These are phyloP conservation scores for Syritta pipiens DNA, from an alignment of 2,888 invertebrate genomes.

Conservation along the genomic window DNA sequence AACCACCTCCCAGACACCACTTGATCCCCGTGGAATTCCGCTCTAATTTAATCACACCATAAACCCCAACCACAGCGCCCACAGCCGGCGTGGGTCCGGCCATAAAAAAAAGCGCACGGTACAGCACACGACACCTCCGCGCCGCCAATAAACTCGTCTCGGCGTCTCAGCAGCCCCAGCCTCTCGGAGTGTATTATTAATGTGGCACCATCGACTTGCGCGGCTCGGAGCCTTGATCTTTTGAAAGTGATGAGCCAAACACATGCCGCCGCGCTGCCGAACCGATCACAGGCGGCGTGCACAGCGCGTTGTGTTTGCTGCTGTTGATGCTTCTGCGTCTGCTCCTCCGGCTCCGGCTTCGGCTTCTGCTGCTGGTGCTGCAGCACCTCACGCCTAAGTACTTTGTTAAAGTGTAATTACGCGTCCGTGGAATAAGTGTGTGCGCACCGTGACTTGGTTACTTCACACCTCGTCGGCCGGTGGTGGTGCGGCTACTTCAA, in stretches of 20 bases:
- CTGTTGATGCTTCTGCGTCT: too few relatives aligned
- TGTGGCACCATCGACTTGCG: slow-evolving; percentile 40
- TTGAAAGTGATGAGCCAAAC: slow-evolving; percentile 48
- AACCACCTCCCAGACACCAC: too few relatives aligned
- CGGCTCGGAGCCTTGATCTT: slow-evolving; percentile 43
- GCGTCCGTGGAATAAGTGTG: slow-evolving; percentile 53
- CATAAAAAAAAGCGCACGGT: too few relatives aligned
- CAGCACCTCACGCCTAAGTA: slow-evolving; percentile 35
- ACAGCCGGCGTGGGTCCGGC: background rate
- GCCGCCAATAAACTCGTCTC: slow-evolving; percentile 16
- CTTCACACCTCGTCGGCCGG: slow-evolving; percentile 60
- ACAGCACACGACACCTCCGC: slow-evolving; percentile 21
- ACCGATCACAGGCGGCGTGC: background rate
- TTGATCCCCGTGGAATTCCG: too few relatives aligned
- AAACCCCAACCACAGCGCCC: too few relatives aligned
- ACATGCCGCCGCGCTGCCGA: slow-evolving; percentile 28
- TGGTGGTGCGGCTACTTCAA: slow-evolving; percentile 12
- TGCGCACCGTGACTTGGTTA: slow-evolving; percentile 62
- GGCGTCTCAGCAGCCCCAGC: background rate
- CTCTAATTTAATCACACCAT: too few relatives aligned
- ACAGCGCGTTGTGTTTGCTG: too few relatives aligned
- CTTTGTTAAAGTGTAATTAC: slow-evolving; percentile 63
- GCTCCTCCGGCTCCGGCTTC: too few relatives aligned
- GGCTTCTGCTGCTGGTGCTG: too few relatives aligned
- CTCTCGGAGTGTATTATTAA: slow-evolving; percentile 19